Evolutionary conservation across 2,113 vertebrate species (phyloP).

Genomic region (Mesitornis unicolor): DNA sequence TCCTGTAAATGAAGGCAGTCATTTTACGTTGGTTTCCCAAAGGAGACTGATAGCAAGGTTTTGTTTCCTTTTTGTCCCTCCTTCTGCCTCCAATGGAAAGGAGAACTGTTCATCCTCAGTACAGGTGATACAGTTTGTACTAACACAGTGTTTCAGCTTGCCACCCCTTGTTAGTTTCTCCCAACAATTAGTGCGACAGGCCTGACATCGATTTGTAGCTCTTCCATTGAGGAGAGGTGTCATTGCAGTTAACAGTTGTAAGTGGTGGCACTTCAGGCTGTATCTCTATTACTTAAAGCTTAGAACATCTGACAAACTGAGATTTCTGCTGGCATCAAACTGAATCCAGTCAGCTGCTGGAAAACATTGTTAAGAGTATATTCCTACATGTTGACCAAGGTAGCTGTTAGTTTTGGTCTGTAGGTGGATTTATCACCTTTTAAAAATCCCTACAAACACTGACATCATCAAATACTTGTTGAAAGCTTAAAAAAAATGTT

Average conservation of each 20-base stretch:
- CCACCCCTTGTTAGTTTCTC: background rate
- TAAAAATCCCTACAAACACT: background rate
- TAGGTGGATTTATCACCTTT: background rate
- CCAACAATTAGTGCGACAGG: background rate
- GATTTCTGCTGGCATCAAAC: background rate
- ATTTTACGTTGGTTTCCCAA: background rate
- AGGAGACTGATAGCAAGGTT: background rate
- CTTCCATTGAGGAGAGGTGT: background rate
- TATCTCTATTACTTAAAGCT: background rate
- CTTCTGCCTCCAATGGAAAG: background rate
- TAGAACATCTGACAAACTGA: background rate
- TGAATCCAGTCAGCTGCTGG: background rate
- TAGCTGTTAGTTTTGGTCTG: background rate
- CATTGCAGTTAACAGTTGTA: background rate
- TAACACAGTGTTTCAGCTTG: background rate
- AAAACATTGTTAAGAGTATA: background rate
- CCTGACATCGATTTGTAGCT: background rate
- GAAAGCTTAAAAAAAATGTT: background rate
- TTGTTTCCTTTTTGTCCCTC: background rate
- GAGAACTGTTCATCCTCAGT: background rate
- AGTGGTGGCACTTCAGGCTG: background rate
- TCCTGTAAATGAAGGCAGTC: background rate
- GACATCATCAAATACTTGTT: background rate
- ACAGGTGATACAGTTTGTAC: background rate
- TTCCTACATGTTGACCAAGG: background rate